phyloP scores from a whole-genome alignment of 2,113 vertebrate species.

The Notarius quadriscutis region DNA sequence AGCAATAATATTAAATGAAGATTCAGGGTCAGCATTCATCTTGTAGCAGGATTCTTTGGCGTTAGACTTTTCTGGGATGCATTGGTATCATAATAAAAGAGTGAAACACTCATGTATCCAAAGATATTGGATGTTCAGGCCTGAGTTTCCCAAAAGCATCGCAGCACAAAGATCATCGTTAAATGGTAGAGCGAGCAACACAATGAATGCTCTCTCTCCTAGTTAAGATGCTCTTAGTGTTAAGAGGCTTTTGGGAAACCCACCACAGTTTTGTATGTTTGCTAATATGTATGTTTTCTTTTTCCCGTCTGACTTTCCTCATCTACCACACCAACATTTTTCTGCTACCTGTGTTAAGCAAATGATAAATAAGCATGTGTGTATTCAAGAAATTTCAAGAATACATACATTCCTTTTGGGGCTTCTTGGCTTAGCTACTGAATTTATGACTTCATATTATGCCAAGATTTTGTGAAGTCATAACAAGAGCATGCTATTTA shows the following conservation, averaged over 20 bases:
- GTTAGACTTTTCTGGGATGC: background rate
- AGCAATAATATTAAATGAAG: too few species aligned
- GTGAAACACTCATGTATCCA: background rate
- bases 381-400: background rate
- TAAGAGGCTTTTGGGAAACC: too few species aligned
- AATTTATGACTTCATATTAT: slow-evolving; percentile 19
- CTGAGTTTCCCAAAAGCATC: too few species aligned
- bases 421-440: background rate
- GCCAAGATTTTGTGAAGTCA: slow-evolving; percentile 4
- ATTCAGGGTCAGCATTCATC: background rate
- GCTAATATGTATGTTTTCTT: background rate
- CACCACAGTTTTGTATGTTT: background rate
- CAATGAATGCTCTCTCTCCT: too few species aligned
- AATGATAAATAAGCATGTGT: background rate
- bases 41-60: background rate
- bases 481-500: slow-evolving; percentile 11
- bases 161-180: too few species aligned
- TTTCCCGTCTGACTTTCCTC: background rate
- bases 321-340: background rate
- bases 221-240: too few species aligned
- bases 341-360: background rate
- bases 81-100: background rate
- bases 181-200: too few species aligned
- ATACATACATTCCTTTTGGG: background rate
- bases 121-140: background rate